A percentile compares a stretch with the other conserved stretches of the same genome.
These are phyloP conservation scores for Eueides isabella DNA, from an alignment of 1,140 invertebrate genomes.

Conservation along the genomic window DNA sequence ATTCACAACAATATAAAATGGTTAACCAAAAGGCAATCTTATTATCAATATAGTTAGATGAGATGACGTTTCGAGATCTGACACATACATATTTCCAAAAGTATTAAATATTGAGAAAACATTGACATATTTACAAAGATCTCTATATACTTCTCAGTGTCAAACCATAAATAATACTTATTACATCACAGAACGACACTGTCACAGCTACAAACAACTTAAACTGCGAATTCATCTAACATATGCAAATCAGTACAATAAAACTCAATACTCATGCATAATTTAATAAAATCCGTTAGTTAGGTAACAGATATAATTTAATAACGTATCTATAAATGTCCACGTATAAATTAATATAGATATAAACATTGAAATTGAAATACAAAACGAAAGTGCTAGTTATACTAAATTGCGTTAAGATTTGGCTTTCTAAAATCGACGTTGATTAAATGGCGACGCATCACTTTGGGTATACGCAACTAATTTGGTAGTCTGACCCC, in stretches of 20 bases:
- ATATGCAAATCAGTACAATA: conserved; percentile 41
- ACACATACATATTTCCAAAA: too few species aligned
- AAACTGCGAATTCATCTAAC: conserved; percentile 24
- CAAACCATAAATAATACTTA: conserved; percentile 12
- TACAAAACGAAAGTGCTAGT: conserved; percentile 44
- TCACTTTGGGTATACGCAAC: conserved; percentile 1
- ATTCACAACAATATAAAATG: too few species aligned
- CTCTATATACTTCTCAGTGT: background rate
- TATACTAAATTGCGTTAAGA: conserved; percentile 16
- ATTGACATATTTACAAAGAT: background rate
- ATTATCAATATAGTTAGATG: too few species aligned
- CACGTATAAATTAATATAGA: conserved; percentile 31
- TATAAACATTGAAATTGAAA: conserved; percentile 34
- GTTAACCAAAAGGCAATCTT: too few species aligned
- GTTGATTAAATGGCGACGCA: conserved; percentile 15
- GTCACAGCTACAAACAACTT: conserved; percentile 13
- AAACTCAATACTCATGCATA: conserved; percentile 39
- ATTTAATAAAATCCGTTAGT: conserved; percentile 43
- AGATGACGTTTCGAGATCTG: too few species aligned
- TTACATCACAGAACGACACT: conserved; percentile 12
- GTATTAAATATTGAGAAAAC: too few species aligned
- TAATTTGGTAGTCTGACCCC: background rate
- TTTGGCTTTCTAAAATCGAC: conserved; percentile 19
- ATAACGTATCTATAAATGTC: conserved; percentile 41
- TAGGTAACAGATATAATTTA: conserved; percentile 40